Base-by-base conservation (phyloP, 2,888 invertebrate genomes). In the Rotaria magnacalcarata region DNA sequence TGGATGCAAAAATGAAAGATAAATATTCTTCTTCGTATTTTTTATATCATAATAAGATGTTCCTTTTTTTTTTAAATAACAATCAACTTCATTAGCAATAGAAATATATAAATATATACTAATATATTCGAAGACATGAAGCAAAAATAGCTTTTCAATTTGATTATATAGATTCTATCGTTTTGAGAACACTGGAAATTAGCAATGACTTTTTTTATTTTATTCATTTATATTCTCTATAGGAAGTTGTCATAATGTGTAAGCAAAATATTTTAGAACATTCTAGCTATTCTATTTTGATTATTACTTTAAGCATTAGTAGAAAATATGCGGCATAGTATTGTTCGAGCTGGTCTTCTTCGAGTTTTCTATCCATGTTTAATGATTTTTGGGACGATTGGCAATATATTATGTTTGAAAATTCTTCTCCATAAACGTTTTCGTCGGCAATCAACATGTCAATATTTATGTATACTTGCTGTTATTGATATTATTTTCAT, bases 401-500 rank as follows among this genome's bases (percentile, higher is more conserved):
- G 80, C 10, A 80, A 80, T 80, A 24, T 80, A 47, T n/a, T 80
- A 24, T 80, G 47, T 80, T 47, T 80, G 19, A 80, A 80, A 80
- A 80, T 80, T 47, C 80, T 80, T 80, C 24, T 80, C 19, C 80
- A 47, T 47, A 80, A 80, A 80, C 43, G 47, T 47, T 80, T 80
- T 80, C 47, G 80, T 43, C 24, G 47, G 0, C 43, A 80, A 47
- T 80, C 80, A 47, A 80, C 80, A 11, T 80, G 80, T 47, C 80
- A 80, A 47, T 80, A 80, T n/a, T 80, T 80, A 16, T 43, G 47
- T 43, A 24, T 80, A 24, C 43, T 80, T n/a, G 80, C 80, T 80
- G 80, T 80, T n/a, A 47, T 80, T n/a, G 80, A 80, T n/a, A 80
- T 80, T 24, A 47, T 80, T 47, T 80, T 80, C 47, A 80, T 80